Evolutionary conservation across 1,140 invertebrate genomes (phyloP), one percentile per base, ranked within the genome.

Genomic region (Drosophila bifasciata): DNA sequence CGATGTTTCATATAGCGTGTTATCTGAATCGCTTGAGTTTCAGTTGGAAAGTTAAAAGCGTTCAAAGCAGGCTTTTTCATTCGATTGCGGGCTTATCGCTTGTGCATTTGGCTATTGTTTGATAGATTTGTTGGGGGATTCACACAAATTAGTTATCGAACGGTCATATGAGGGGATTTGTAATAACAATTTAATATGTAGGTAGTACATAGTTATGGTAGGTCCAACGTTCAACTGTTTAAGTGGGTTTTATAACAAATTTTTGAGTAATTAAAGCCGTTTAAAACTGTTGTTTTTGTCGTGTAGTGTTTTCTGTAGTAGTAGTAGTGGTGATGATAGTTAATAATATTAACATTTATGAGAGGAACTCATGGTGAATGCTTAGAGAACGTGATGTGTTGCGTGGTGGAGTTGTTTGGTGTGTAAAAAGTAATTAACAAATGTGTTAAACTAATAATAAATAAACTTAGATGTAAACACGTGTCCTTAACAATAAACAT

Each of bases 381-480:
- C 56, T 62, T 62, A 66, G 52, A 59, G 61, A 83, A 66, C 56
- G 58, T 74, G 46, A 49, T 67, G 45, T 32, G 39, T 40, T 67
- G 45, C 21, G 39, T 40, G 59, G 55, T 13, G 16, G 16, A 19
- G 39, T 28, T 64, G 28, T 8, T 64, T 50, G n/a, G n/a, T 51
- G 23, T 56, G 51, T 83, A 74, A 79, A 84, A 72, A 85, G 61
- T 80, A 85, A 74, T 80, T 76, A 85, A 86, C 76, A 86, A 76
- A 72, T 72, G 56, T 23, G 40, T 68, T 46, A 58, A 64, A 46
- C 60, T 83, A 61, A 75, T 76, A 80, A 80, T 80, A 84, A 84
- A 84, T 84, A 85, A 85, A 84, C 79, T 83, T 84, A 84, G 66
- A 43, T 45, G 57, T 76, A 77, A 76, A 85, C 70, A 63, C 40